These are phyloP conservation scores for Anguilla obscura DNA, from an alignment of 2,797 vertebrate species.

Conservation along the genomic window DNA sequence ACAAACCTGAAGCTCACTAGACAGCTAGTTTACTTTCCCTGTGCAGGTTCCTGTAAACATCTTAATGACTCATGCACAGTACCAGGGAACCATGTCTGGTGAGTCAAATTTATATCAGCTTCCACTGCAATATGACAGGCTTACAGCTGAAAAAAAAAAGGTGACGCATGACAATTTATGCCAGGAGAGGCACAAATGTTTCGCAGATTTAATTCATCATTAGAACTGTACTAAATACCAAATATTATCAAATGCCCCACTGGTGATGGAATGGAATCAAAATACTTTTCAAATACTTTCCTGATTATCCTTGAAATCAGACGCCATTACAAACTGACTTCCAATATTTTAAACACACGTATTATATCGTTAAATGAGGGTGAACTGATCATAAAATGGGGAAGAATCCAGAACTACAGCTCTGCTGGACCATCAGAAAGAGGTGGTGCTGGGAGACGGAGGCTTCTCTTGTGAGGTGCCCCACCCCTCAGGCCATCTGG, in stretches of 20 bases:
- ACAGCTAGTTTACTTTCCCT: neutral
- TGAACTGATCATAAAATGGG: neutral
- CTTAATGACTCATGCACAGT: neutral
- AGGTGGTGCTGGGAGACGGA: neutral
- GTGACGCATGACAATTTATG: neutral
- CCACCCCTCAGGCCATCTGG: neutral
- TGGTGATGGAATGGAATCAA: neutral
- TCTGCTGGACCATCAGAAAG: neutral
- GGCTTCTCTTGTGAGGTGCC: neutral
- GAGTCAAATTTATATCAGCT: slow-evolving; percentile 13
- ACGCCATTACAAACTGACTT: neutral
- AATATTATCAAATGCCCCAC: neutral
- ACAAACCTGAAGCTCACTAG: neutral
- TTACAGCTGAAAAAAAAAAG: neutral
- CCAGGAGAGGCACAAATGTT: neutral
- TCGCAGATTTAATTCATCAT: neutral
- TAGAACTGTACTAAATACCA: neutral
- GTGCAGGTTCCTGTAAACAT: neutral
- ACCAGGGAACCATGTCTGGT: neutral
- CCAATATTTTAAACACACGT: neutral
- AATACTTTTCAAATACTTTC: neutral
- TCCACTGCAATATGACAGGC: neutral
- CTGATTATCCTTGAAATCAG: neutral
- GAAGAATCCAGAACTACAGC: neutral
- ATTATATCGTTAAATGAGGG: neutral